phyloP scores from a whole-genome alignment of 2,113 vertebrate species.

The Todiramphus saurophagus region DNA sequence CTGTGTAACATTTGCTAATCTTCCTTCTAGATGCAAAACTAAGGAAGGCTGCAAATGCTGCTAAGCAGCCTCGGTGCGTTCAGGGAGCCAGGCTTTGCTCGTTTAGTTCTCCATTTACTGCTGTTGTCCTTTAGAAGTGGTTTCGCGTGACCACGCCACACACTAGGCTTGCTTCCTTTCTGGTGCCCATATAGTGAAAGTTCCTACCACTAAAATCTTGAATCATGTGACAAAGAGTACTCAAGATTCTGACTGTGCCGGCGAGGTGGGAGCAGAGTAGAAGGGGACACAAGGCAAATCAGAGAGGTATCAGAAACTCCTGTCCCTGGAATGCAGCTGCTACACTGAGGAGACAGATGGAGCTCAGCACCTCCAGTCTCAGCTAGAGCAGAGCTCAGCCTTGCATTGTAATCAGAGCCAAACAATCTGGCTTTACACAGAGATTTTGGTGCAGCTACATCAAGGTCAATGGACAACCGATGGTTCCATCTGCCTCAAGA shows the following conservation, averaged over 20 bases:
- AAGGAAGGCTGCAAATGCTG: not conserved
- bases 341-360: not conserved
- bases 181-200: not conserved
- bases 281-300: not conserved
- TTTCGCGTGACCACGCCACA: not conserved
- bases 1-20: not conserved
- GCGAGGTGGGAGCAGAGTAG: not conserved
- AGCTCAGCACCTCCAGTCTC: not conserved
- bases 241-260: not conserved
- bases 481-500: not conserved
- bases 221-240: not conserved
- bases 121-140: not conserved
- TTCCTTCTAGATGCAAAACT: slow-evolving; percentile 11
- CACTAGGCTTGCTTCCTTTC: not conserved
- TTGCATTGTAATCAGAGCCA: not conserved
- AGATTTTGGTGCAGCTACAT: not conserved
- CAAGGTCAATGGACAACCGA: not conserved
- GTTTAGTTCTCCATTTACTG: not conserved
- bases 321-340: not conserved
- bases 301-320: not conserved
- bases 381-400: not conserved
- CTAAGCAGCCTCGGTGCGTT: not conserved
- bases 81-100: not conserved
- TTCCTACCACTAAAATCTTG: not conserved
- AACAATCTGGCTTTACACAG: not conserved